Base-by-base conservation (phyloP, 2,113 vertebrate species). In the Podarcis raffonei region DNA sequence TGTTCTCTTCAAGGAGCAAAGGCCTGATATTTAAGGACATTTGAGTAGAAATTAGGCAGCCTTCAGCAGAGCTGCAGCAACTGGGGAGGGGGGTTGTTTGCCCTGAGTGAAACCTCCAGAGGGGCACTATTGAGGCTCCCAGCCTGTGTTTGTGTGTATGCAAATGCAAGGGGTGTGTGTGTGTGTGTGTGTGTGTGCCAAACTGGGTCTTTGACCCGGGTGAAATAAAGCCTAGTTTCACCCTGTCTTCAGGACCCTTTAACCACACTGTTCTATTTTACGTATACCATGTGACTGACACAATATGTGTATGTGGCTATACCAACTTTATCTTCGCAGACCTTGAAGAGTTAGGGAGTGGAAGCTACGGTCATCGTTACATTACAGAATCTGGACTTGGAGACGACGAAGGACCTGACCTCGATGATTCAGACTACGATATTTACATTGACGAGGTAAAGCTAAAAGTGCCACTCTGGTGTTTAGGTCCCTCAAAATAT, bases 371-470 rank as follows among this genome's bases (percentile, higher is more conserved):
- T 2, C 95, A 96, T 87, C 95, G 22, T 27, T 98, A 98, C 59
- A 30, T 96, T 91, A 97, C 98, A 20, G 95, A 97, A 68, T 92
- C 94, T 11, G 94, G 94, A 72, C 91, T 86, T 74, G 94, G 94
- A 78, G 98, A 98, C 35, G 97, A 98, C 7, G 98, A 98, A 35
- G 96, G 96, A 39, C 97, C 98, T 85, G 97, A 97, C 80, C 90
- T 97, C 0, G 98, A 99, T 39, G 98, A 98, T 92, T 98, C 98
- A 0, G 98, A 99, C 94, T 97, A 98, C 5, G 98, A 99, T 87
- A 90, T 98, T 83, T 98, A 98, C 85, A 98, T 98, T 72, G 98
- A 99, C 90, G 98, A 99, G 98, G 99, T 99, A 96, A 94, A 87
- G 88, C 20, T 87, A 69, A 83, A 90, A 25, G 72, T 91, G 90